Conservation (phyloP, 2,888 invertebrate genomes). For the Lasioglossum zephyrum region DNA sequence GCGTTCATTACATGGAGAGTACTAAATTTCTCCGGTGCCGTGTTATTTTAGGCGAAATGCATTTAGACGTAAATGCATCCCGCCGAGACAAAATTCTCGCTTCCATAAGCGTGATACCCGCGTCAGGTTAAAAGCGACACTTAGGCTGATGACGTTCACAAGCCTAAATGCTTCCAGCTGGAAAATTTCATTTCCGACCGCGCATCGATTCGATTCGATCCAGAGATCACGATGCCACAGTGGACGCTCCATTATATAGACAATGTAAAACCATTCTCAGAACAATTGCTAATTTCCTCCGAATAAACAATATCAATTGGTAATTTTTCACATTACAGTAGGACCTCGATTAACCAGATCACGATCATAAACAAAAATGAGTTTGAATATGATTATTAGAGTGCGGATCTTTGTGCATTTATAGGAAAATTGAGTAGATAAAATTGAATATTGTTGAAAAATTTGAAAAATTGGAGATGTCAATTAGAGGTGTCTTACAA, state of each 20-base stretch:
- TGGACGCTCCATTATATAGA: neutral
- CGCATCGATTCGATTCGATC: constrained; percentile 28
- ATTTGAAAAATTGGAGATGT: no score
- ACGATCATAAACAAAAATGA: no score
- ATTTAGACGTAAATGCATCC: constrained; percentile 25
- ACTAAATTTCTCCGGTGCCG: constrained; percentile 12
- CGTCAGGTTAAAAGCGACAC: constrained; percentile 45
- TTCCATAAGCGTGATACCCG: neutral
- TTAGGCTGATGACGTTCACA: constrained; percentile 29
- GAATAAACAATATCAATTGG: neutral
- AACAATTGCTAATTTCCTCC: neutral
- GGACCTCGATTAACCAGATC: no score
- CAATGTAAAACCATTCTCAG: neutral
- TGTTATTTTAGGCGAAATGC: constrained; percentile 32
- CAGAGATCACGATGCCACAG: neutral
- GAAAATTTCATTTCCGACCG: constrained; percentile 43
- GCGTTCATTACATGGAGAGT: constrained; percentile 14
- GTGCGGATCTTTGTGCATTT: no score
- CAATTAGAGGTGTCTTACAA: no score
- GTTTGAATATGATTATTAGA: no score
- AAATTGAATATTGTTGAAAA: no score
- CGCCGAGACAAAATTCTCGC: constrained; percentile 50
- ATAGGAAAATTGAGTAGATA: no score
- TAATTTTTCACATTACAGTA: neutral
- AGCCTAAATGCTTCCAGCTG: constrained; percentile 31